Conservation (phyloP, 2,888 invertebrate species). For the Lydus trimaculatus region DNA sequence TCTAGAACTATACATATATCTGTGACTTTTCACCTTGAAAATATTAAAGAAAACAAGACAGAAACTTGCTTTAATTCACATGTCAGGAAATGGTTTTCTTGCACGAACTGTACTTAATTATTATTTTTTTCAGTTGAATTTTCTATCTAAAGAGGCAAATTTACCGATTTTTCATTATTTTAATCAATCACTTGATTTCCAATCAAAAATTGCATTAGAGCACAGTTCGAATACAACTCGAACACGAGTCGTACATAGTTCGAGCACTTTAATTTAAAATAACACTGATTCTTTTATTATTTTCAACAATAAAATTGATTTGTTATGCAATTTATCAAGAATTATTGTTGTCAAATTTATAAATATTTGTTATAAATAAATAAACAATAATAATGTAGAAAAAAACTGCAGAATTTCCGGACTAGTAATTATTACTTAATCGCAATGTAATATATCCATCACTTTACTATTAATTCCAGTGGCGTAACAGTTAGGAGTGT, state of each 20-base stretch:
- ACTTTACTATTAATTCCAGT: neutral
- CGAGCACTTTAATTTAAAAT: no score
- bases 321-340: neutral
- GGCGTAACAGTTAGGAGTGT: neutral
- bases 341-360: neutral
- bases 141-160: no score
- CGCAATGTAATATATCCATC: neutral
- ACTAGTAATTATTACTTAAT: neutral
- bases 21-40: neutral
- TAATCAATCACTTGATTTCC: no score
- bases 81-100: neutral
- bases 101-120: neutral
- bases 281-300: no score
- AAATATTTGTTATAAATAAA: neutral
- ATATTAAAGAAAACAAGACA: neutral
- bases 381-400: neutral
- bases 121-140: neutral
- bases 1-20: neutral
- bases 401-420: no score
- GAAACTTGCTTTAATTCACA: neutral
- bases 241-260: no score
- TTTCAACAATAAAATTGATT: neutral
- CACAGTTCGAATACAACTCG: no score
- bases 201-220: no score
- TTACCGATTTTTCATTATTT: no score